Base-by-base conservation (phyloP, 2,888 invertebrate genomes). In the Criorhina ranunculi region DNA sequence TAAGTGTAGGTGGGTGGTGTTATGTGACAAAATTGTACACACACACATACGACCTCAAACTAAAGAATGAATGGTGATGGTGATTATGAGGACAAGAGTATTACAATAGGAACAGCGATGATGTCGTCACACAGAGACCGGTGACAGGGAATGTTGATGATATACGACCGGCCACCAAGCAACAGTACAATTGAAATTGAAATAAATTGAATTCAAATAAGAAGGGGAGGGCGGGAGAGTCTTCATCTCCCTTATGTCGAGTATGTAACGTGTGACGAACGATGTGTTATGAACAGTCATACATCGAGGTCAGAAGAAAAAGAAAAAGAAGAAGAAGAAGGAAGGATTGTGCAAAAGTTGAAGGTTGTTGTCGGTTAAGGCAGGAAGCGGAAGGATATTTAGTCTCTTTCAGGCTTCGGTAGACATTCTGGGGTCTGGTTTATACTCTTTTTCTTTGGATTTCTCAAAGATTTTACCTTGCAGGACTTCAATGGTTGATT, bases 151-250 rank as follows among this genome's bases (percentile, higher is more conserved):
- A 19, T 76, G 31, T 57, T 11, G 69, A 70, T 76, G 70, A 57
- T 76, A 66, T 62, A 70, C 49, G 42, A 24, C 37, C 37, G 37
- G 51, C 17, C 60, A 42, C n/a, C 60, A 53, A 72, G 70, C 70
- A 78, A 82, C 77, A 82, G 77, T 51, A 72, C 53, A 55, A 55
- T 35, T 44, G 62, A 53, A 83, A 75, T 75, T 57, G 67, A 75
- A 57, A 37, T 83, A 55, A 55, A 78, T 73, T 79, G 46, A 78
- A 73, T 67, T 66, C 67, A 31, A 64, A 53, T 8, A 37, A 53
- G 44, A 29, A 44, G 9, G n/a, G 49, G 57, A 1, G 1, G 35
- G n/a, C 11, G 12, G 5, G 7, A 33, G 17, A 8, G n/a, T 24
- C 24, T 4, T 24, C 4, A 17, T 35, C 7, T 35, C 40, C 24